Percentiles rank a stretch among this genome's conserved stretches.
These are phyloP conservation scores for Chelonus insularis DNA, from an alignment of 1,140 invertebrate genomes.

Conservation along the genomic window DNA sequence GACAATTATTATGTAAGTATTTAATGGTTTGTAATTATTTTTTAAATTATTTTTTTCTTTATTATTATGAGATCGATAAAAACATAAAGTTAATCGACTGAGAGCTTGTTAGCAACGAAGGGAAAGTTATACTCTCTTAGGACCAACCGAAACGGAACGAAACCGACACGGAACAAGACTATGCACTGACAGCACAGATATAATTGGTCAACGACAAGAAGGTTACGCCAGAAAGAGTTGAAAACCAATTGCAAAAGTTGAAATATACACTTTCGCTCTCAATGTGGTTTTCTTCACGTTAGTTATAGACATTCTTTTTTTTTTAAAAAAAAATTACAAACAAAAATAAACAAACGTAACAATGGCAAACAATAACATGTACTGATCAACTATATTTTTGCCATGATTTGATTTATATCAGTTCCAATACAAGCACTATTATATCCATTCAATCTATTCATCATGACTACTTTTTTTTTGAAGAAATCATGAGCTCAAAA, in stretches of 20 bases:
- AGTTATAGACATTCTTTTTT: neutral
- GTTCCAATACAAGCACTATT: no score
- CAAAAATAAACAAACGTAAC: no score
- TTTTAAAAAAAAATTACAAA: neutral
- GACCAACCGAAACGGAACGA: conserved; percentile 29
- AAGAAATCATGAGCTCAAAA: no score
- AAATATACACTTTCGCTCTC: conserved; percentile 8
- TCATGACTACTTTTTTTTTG: no score
- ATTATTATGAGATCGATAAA: neutral
- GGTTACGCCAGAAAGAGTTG: conserved; percentile 21
- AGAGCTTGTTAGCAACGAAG: conserved; percentile 17
- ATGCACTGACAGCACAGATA: conserved; percentile 12
- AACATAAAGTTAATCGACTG: neutral
- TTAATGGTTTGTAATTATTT: neutral
- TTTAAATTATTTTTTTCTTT: neutral
- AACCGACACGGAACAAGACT: conserved; percentile 16
- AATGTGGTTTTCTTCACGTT: neutral
- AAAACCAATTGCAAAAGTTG: conserved; percentile 12
- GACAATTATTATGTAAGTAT: neutral
- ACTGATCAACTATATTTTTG: no score
- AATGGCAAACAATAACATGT: no score
- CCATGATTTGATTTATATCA: no score
- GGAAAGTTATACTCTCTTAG: conserved; percentile 24
- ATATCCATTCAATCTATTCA: no score
- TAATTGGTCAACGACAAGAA: conserved; percentile 28